Conservation (phyloP, 2,888 invertebrate species). For the Listrodromus nycthemerus region DNA sequence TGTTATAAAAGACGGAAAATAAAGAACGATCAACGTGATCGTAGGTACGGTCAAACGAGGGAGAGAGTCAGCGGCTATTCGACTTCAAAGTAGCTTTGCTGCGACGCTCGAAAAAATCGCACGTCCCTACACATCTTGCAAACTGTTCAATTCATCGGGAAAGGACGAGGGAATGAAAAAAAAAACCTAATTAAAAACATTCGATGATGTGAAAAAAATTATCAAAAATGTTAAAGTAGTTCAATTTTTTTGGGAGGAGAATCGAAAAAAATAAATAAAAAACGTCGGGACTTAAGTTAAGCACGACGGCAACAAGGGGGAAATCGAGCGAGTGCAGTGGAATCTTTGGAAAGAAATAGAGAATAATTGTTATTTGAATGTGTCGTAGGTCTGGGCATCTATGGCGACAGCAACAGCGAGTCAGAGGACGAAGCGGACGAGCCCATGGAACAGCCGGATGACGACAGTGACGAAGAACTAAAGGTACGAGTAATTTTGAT, state of each 20-base stretch:
- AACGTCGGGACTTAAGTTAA: not conserved
- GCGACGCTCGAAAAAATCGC: conserved; percentile 21
- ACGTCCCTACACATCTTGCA: conserved; percentile 27
- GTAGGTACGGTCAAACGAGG: conserved; percentile 57
- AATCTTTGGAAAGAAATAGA: conserved; percentile 13
- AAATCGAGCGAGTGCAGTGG: conserved; percentile 5
- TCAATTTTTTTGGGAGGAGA: not conserved
- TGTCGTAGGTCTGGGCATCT: conserved; percentile 92
- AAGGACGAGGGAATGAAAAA: not conserved
- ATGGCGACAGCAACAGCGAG: conserved; percentile 90
- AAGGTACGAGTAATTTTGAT: conserved; percentile 86
- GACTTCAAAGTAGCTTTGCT: conserved; percentile 11
- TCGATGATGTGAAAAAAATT: not conserved
- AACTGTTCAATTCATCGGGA: conserved; percentile 16
- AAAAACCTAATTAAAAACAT: not conserved
- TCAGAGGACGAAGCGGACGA: conserved; percentile 85
- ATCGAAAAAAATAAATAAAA: not conserved
- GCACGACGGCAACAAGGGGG: not conserved
- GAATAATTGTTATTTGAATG: conserved; percentile 73
- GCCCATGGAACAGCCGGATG: conserved; percentile 81
- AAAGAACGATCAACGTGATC: conserved; percentile 45
- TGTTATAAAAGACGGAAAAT: not conserved
- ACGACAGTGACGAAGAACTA: conserved; percentile 90
- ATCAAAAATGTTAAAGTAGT: not conserved
- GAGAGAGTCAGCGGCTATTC: conserved; percentile 28